Percentiles rank a stretch among this genome's conserved stretches.
phyloP scores from a whole-genome alignment of 2,888 invertebrate genomes.

The Thyatira batis region DNA sequence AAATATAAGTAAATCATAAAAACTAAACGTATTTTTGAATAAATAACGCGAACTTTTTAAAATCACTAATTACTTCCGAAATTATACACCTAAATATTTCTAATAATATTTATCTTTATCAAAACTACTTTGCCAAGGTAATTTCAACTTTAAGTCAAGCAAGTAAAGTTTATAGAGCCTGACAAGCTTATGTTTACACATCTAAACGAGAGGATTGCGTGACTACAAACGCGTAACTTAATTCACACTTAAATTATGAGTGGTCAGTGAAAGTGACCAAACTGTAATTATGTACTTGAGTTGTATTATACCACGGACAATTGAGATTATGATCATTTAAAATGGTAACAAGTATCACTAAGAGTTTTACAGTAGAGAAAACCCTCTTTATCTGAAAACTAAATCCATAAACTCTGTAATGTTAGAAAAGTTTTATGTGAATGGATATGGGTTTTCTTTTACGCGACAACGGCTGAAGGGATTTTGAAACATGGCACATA shows the following conservation, averaged over 20 bases:
- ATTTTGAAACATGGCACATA: no score
- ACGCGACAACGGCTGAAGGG: no score
- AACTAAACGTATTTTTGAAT: neutral
- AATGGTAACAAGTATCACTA: neutral
- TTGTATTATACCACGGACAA: constrained; percentile 15
- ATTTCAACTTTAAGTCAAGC: neutral
- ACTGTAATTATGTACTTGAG: constrained; percentile 16
- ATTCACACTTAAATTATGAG: constrained; percentile 17
- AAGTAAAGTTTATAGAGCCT: neutral
- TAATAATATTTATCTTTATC: neutral
- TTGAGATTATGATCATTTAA: constrained; percentile 14
- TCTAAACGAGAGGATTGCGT: constrained; percentile 45
- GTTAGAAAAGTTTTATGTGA: no score
- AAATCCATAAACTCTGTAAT: no score
- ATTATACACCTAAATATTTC: neutral
- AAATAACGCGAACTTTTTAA: neutral
- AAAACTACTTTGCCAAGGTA: neutral
- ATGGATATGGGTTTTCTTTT: no score
- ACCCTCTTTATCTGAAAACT: no score
- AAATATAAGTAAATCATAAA: no score
- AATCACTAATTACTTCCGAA: neutral
- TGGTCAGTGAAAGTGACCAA: constrained; percentile 46
- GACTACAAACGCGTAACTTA: constrained; percentile 26
- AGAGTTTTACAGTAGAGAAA: neutral
- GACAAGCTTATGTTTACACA: constrained; percentile 4